Base-by-base conservation (phyloP, 2,888 invertebrate species). In the Andrena trimmerana region DNA sequence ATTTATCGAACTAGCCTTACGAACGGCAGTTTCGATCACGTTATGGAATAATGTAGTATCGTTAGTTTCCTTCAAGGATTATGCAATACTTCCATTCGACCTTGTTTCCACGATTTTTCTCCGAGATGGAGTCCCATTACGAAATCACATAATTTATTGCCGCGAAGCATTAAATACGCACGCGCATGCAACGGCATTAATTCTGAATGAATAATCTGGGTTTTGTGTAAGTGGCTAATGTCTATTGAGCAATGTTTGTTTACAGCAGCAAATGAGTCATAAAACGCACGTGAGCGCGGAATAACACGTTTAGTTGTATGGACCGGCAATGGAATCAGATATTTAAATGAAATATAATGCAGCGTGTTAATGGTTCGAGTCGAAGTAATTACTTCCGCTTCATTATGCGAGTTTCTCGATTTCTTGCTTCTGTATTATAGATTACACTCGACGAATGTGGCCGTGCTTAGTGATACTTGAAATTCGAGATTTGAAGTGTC, bases 331-430 rank as follows among this genome's bases (percentile, higher is more conserved):
- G 16, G n/a, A 31, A 31, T 31, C 7, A 60, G 60, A 60, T 60
- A 60, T 60, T 60, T 31, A n/a, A 60, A n/a, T 60, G 29, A 60
- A 31, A 60, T 31, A 60, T n/a, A 60, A n/a, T 60, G 7, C n/a
- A 60, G n/a, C 16, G n/a, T 7, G 60, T 60, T 60, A 60, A 60
- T 60, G 60, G 2, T 60, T 31, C n/a, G 60, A 31, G 8, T n/a
- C 31, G 0, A 60, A 29, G 6, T 29, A 59, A 60, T 16, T 60
- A 31, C 31, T 60, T 60, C 60, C 31, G n/a, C 60, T 31, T 2
- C 10, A 27, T 27, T 27, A 13, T 29, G 27, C 59, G 27, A 59
- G 16, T 59, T 27, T 29, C 29, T 16, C 10, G 59, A 59, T 59
- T 59, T 59, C 29, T 59, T 29, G 27, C 5, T 29, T 59, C 29